These are phyloP conservation scores for Oithona nana DNA, from an alignment of 2,888 invertebrate genomes.

Conservation along the genomic window DNA sequence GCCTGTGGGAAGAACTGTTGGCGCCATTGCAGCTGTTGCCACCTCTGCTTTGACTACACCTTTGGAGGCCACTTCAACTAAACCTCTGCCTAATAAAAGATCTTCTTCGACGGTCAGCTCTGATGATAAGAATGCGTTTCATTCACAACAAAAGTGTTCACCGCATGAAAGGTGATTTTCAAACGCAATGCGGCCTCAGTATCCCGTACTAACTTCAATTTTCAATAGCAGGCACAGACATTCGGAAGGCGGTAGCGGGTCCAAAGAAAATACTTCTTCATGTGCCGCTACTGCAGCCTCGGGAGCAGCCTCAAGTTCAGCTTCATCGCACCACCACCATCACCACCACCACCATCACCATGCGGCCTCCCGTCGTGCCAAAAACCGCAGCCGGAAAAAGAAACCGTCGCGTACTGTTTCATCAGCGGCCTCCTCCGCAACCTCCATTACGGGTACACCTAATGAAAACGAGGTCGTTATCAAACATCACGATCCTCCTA, in stretches of 20 bases:
- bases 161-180: too few species aligned
- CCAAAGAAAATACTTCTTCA: too few species aligned
- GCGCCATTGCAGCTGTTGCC: too few species aligned
- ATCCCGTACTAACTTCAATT: too few species aligned
- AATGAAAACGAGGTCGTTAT: background rate
- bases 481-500: background rate
- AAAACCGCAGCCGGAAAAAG: background rate
- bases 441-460: background rate
- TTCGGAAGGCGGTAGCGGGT: background rate
- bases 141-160: too few species aligned
- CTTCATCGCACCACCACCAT: background rate
- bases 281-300: too few species aligned
- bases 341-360: conserved; percentile 2
- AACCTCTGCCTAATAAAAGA: background rate
- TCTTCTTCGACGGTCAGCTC: background rate
- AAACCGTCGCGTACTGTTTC: background rate
- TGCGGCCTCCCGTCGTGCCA: background rate
- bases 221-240: too few species aligned
- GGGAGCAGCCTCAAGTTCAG: too few species aligned
- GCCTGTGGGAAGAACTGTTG: too few species aligned
- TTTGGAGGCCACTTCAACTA: background rate
- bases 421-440: background rate
- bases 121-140: too few species aligned
- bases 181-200: too few species aligned
- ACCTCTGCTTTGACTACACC: background rate